Evolutionary conservation across 2,888 invertebrate species (phyloP).

Genomic region (Aethes cnicana): DNA sequence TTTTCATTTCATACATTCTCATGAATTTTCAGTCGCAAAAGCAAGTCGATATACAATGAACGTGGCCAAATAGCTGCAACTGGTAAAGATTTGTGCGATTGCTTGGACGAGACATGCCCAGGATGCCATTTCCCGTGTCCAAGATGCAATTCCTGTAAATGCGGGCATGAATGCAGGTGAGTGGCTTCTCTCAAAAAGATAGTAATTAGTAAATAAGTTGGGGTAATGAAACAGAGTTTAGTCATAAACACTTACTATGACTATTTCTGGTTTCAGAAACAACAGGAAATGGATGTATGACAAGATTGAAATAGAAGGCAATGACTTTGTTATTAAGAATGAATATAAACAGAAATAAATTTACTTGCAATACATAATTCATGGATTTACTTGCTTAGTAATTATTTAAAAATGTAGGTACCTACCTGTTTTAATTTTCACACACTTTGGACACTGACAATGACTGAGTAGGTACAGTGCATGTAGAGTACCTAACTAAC

Average conservation of each 20-base stretch:
- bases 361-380: slow-evolving; percentile 13
- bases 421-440: too few species aligned
- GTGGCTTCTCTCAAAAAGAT: too few species aligned
- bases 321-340: slow-evolving; percentile 85
- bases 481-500: too few species aligned
- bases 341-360: slow-evolving; percentile 65
- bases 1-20: slow-evolving; percentile 3
- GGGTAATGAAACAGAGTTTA: too few species aligned
- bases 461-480: too few species aligned
- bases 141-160: slow-evolving; percentile 88
- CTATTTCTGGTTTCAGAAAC: slow-evolving; percentile 72
- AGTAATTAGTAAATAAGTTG: too few species aligned
- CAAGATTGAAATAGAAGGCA: slow-evolving; percentile 90
- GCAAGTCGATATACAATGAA: slow-evolving; percentile 86
- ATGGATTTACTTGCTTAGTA: too few species aligned
- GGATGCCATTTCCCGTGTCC: slow-evolving; percentile 93
- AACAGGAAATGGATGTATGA: slow-evolving; percentile 91
- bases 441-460: too few species aligned
- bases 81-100: slow-evolving; percentile 91
- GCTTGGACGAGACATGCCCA: slow-evolving; percentile 87
- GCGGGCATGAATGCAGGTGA: slow-evolving; percentile 91
- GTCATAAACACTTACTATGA: too few species aligned
- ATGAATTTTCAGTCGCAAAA: slow-evolving; percentile 67
- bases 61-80: slow-evolving; percentile 84
- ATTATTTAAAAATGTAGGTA: too few species aligned